Evolutionary conservation across 1,140 invertebrate genomes (phyloP), one percentile per base, ranked within the genome.

Genomic region (Spodoptera litura): DNA sequence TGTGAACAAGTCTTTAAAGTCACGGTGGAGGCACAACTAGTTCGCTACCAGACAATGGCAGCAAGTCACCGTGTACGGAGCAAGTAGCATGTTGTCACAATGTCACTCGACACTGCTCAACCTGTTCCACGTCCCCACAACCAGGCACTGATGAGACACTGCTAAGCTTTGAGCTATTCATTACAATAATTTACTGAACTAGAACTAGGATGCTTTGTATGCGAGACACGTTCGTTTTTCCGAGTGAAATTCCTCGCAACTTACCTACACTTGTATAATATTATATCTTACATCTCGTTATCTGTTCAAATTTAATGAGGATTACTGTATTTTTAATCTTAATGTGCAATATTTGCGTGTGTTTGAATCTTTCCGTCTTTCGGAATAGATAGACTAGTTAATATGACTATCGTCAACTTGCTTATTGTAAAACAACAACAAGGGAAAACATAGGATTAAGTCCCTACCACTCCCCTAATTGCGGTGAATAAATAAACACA

Each of bases 21-120:
- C 81, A 85, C 83, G 81, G 81, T 81, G 59, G 53, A 56, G 62
- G 72, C 55, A 51, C 68, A 83, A 84, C 81, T 84, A 81, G 82
- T 87, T 35, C 80, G 78, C 79, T 56, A 55, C 20, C 49, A 82
- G 78, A 88, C 87, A 87, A 86, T 78, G 78, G 56, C 72, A 74
- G 80, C 82, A 81, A 78, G 81, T 82, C 80, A 86, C 87, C 79
- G 83, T 81, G 59, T 25, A 61, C 38, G 11, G 75, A 61, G 35
- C 81, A 83, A 83, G 87, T 85, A 87, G 84, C 85, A 51, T 86
- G 85, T 88, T 86, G 86, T 84, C 87, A 89, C 86, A 87, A 82
- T 88, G 83, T 88, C 83, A 85, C 78, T 81, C 81, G 80, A 83
- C 83, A 85, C 85, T 72, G 72, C 58, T 27, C 52, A 82, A 83